Evolutionary conservation across 2,797 vertebrate genomes (phyloP), one percentile per base, ranked within the genome.

Genomic region (Oreonectes daqikongensis): DNA sequence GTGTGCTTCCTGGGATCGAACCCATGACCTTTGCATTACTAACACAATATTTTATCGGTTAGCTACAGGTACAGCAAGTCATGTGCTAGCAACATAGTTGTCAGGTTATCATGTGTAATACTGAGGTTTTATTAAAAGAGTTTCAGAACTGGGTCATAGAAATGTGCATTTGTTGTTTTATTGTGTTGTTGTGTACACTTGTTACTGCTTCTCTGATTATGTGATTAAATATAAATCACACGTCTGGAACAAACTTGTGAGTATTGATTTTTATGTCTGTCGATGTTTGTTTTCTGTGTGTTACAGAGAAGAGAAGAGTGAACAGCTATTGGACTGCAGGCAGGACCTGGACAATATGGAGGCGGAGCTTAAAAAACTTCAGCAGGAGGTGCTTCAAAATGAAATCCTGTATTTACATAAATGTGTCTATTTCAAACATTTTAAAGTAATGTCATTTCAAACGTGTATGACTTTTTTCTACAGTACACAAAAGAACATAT

Each of bases 261-360:
- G 0, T 78, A 81, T 89, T 86, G n/a, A 11, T n/a, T 22, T 26
- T 35, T 59, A 59, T 48, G 30, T 48, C 26, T 38, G 14, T 10
- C 30, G 6, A 50, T 60, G 28, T 68, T 15, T 59, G 30, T 42
- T 69, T 69, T 11, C 55, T 63, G 42, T 48, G 15, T 61, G 2
- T 8, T 12, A 63, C 86, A 99, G 97, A 65, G 97, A 99, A 88
- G 97, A 99, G 87, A 99, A 99, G 89, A 99, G 95, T 46, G 97
- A 99, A 87, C 97, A 99, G 83, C 93, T 97, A 68, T 81, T 99
- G 87, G 97, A 99, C 88, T 96, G 94, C 84, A 96, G 96, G 71
- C 97, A 99, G 88, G 97, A 99, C 84, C 89, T 97, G 67, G 96
- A 96, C 20, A 95, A 95, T 86, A 93, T 96, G 91, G 97, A 98